Evolutionary conservation across 2,113 vertebrate species (phyloP).

Genomic region (Myotis lucifugus): DNA sequence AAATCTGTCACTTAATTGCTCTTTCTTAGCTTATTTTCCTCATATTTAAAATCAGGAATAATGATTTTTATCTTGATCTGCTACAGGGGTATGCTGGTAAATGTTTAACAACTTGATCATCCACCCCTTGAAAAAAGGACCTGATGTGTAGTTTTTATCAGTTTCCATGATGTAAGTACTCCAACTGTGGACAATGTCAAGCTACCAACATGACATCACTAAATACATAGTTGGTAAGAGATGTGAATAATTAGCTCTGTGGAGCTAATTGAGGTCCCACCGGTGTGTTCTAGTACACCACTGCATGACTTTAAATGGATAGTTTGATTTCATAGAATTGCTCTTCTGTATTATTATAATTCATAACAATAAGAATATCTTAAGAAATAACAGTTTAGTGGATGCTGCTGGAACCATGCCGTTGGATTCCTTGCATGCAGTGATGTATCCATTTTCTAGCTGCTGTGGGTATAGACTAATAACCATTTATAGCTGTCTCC

Average conservation of each 20-base stretch:
- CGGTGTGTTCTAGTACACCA: background rate
- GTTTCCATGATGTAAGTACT: background rate
- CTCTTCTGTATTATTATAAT: background rate
- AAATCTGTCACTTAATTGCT: background rate
- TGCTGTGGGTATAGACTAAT: background rate
- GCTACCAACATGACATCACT: background rate
- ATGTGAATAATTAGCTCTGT: background rate
- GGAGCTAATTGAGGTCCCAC: background rate
- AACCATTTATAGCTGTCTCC: background rate
- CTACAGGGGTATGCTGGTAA: background rate
- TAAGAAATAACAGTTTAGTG: background rate
- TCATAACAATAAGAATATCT: background rate
- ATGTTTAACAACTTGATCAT: background rate
- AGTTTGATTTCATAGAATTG: background rate
- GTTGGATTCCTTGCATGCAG: background rate
- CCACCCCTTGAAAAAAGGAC: background rate
- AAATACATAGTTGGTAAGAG: background rate
- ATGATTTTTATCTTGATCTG: background rate
- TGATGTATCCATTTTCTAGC: background rate
- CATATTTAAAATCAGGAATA: background rate
- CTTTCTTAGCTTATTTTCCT: background rate
- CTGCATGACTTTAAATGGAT: background rate
- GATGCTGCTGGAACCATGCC: background rate
- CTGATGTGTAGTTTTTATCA: background rate
- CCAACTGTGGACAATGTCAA: background rate